Conservation (phyloP, 2,113 vertebrate species). For the Neolamprologus fasciatus region DNA sequence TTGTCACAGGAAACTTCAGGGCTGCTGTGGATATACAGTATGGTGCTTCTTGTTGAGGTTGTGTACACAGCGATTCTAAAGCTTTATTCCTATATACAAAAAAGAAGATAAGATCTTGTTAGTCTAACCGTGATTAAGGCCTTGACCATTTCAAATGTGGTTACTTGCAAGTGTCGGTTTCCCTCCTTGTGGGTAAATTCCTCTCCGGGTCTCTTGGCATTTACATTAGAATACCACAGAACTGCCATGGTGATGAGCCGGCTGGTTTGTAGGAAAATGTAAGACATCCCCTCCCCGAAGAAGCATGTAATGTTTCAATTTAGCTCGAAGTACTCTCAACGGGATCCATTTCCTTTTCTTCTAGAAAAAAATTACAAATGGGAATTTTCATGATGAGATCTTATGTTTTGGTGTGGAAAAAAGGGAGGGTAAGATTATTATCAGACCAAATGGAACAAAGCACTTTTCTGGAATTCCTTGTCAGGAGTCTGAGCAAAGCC, state of each 20-base stretch:
- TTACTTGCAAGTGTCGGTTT: not conserved
- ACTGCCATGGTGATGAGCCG: slow-evolving; percentile 31
- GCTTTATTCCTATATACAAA: not conserved
- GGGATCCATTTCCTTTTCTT: slow-evolving; percentile 18
- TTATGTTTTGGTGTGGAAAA: not conserved
- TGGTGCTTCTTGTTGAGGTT: not conserved
- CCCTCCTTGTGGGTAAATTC: not conserved
- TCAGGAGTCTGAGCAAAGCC: slow-evolving; percentile 41
- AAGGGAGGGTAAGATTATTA: slow-evolving; percentile 31
- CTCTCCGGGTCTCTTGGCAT: slow-evolving; percentile 17
- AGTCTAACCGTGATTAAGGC: not conserved
- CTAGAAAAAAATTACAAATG: not conserved
- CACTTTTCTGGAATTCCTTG: slow-evolving; percentile 61
- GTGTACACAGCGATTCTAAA: not conserved
- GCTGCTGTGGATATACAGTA: not conserved
- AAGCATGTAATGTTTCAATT: slow-evolving; percentile 36
- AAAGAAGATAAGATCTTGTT: not conserved
- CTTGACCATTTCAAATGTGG: not conserved
- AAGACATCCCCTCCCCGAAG: not conserved
- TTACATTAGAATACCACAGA: slow-evolving; percentile 32
- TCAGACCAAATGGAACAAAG: slow-evolving; percentile 31
- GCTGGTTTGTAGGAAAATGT: not conserved
- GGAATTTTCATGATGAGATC: slow-evolving; percentile 38
- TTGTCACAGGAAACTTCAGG: not conserved
- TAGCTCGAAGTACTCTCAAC: not conserved